A percentile compares a stretch with the other conserved stretches of the same genome.
These are phyloP conservation scores for Anorthoa munda DNA, from an alignment of 2,888 invertebrate species.

Conservation along the genomic window DNA sequence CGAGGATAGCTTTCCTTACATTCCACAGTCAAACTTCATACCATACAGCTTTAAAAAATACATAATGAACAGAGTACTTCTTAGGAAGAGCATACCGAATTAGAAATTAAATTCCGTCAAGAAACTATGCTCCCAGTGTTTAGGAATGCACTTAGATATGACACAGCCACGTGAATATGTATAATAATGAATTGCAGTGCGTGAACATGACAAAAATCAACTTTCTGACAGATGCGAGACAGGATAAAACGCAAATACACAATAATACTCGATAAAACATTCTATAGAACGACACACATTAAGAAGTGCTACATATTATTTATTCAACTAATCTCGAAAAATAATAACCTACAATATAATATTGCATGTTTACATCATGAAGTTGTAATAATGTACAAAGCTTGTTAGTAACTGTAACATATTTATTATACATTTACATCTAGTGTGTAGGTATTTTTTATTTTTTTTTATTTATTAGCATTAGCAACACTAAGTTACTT, in stretches of 20 bases:
- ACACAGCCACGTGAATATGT: conserved; percentile 82
- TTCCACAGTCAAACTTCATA: conserved; percentile 68
- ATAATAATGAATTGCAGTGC: conserved; percentile 61
- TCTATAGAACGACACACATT: conserved; percentile 50
- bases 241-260: conserved; percentile 39
- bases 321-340: conserved; percentile 49
- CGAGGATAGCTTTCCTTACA: conserved; percentile 57
- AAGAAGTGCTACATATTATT: conserved; percentile 33
- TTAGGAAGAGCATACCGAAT: conserved; percentile 78
- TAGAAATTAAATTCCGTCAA: conserved; percentile 83
- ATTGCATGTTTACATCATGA: conserved; percentile 48
- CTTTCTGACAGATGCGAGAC: conserved; percentile 41
- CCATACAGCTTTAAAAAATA: conserved; percentile 61
- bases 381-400: conserved; percentile 57
- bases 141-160: conserved; percentile 87
- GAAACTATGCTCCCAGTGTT: conserved; percentile 80
- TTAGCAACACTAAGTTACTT: conserved; percentile 66
- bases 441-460: conserved; percentile 62
- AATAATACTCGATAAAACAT: conserved; percentile 50
- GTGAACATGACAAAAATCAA: conserved; percentile 44
- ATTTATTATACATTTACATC: conserved; percentile 65
- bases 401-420: conserved; percentile 51
- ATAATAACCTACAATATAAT: conserved; percentile 46
- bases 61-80: conserved; percentile 64
- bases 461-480: too few species aligned